Evolutionary conservation across 2,113 vertebrate species (phyloP), one percentile per base, ranked within the genome.

Genomic region (Fukomys damarensis): DNA sequence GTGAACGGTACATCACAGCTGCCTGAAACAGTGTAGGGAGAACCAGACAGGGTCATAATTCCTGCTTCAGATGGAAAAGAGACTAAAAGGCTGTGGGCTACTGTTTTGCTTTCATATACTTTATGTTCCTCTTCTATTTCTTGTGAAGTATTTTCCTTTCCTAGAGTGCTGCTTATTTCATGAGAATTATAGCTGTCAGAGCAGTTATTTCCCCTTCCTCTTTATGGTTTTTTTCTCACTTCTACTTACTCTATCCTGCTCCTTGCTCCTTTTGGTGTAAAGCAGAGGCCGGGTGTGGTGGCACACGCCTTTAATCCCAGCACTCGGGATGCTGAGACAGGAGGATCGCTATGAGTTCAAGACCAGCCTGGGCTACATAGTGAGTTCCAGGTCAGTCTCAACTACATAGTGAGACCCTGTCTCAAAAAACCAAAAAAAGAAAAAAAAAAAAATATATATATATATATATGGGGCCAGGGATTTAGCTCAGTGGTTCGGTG

Each of bases 141-240:
- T 89, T 30, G 3, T 63, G 16, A 74, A 52, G 19, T 49, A 17
- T 87, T 88, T 86, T 93, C 7, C 22, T 87, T 93, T 97, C 93
- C 77, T 85, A 56, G 87, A 94, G 63, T 68, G 80, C 58, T 85
- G 8, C 63, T 92, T 95, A 49, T 93, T 66, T 74, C 74, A 84
- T 49, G 65, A 86, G 89, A 95, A 95, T 22, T 90, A 43, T 30
- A 79, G 13, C 68, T 35, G 19, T 43, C 32, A 66, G 41, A 54
- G 76, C 59, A 79, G 24, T 92, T 56, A 5, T 70, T 79, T 28
- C 28, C 28, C 58, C n/a, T 76, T 90, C 35, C 14, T 52, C 22
- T 46, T 85, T 24, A 12, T 80, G 56, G 2, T 24, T 41, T 58
- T 28, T 86, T 41, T 35, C 22, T 94, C 41, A 22, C 9, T 52